Conservation (phyloP, 2,888 invertebrate genomes). For the Spisula subtruncata region DNA sequence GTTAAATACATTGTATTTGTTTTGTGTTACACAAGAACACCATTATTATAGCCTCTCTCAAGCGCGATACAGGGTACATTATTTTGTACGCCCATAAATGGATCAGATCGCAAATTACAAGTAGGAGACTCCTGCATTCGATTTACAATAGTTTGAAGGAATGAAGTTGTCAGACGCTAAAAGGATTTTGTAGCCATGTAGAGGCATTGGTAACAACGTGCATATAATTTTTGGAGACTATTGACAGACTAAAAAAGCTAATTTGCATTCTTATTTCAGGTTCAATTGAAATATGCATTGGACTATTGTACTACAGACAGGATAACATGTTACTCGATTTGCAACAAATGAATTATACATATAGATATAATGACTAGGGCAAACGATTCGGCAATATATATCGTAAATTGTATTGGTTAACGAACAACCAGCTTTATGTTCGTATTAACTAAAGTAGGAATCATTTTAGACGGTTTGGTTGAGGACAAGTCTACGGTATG, state of each 20-base stretch:
- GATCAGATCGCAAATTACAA: background rate
- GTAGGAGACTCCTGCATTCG: background rate
- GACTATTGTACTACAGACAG: background rate
- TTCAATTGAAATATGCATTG: background rate
- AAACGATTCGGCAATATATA: background rate
- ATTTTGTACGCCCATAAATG: conserved; percentile 11
- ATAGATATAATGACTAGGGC: background rate
- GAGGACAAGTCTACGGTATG: too few species aligned
- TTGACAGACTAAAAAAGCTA: too few species aligned
- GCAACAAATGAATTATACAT: background rate
- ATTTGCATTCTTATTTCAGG: background rate
- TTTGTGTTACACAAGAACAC: background rate
- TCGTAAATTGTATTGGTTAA: too few species aligned
- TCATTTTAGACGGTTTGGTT: too few species aligned
- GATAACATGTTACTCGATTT: background rate
- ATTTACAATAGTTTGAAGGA: background rate
- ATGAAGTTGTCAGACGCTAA: background rate
- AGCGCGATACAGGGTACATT: background rate
- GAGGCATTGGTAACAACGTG: background rate
- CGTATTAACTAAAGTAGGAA: background rate
- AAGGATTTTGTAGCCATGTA: background rate
- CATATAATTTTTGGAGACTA: background rate
- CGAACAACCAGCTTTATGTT: background rate
- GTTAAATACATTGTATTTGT: conserved; percentile 28
- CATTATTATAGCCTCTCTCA: background rate